These are phyloP conservation scores for Lordiphosa stackelbergi DNA, from an alignment of 1,140 invertebrate genomes.

Conservation along the genomic window DNA sequence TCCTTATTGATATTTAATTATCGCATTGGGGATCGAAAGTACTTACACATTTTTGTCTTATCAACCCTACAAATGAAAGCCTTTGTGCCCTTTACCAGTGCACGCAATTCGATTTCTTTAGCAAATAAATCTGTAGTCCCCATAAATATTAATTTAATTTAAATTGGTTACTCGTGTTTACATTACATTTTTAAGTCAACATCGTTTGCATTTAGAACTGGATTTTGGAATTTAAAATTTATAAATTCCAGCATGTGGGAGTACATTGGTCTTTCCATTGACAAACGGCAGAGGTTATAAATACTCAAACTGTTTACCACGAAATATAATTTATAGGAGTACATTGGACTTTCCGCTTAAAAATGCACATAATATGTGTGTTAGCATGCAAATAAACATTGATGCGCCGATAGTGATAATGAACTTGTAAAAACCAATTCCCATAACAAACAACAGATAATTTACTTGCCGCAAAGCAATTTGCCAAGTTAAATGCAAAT, in stretches of 20 bases:
- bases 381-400: slow-evolving; percentile 8
- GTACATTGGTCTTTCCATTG: slow-evolving; percentile 1
- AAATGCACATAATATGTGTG: not conserved
- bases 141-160: slow-evolving; percentile 8
- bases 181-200: not conserved
- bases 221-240: slow-evolving; percentile 2
- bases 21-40: too few relatives aligned
- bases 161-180: not conserved
- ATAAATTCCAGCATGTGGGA: slow-evolving; percentile 6
- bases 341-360: not conserved
- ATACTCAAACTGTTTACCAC: too few relatives aligned
- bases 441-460: slow-evolving; percentile 26
- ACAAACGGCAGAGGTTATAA: not conserved
- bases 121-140: not conserved
- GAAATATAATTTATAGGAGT: not conserved
- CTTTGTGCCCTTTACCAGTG: not conserved
- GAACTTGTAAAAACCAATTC: slow-evolving; percentile 55
- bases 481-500: slow-evolving; percentile 27
- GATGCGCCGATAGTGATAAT: slow-evolving; percentile 41
- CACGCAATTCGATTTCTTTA: not conserved
- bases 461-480: slow-evolving; percentile 20
- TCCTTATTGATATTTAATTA: too few relatives aligned
- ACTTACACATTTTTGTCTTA: too few relatives aligned
- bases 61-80: not conserved
- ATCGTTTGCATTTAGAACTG: slow-evolving; percentile 7